Evolutionary conservation across 2,888 invertebrate genomes (phyloP), one percentile per base, ranked within the genome.

Genomic region (Sminthurides aquaticus): DNA sequence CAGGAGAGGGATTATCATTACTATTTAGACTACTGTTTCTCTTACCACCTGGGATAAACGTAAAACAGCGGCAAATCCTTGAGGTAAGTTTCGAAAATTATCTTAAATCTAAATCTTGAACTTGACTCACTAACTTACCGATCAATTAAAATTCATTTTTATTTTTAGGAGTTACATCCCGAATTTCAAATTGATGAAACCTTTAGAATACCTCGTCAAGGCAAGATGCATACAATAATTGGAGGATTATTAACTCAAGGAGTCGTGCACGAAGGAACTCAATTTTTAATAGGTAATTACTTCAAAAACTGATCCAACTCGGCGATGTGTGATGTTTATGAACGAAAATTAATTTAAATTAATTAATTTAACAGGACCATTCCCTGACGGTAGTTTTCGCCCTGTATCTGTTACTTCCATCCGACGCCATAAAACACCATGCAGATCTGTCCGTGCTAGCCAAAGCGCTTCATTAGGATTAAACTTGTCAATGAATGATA

Each of bases 131-230:
- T n/a, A n/a, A n/a, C n/a, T n/a, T n/a, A n/a, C n/a, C n/a, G n/a
- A n/a, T n/a, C n/a, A n/a, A n/a, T n/a, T n/a, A n/a, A n/a, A n/a
- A n/a, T n/a, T n/a, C n/a, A n/a, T n/a, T n/a, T 24, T 28, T 62
- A n/a, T 43, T 34, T 28, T 43, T 18, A 62, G 65, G 58, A 60
- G 27, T 34, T 56, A 73, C 81, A 85, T 0, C 85, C 87, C 70
- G 89, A 89, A 77, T 95, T 95, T 78, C 91, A 96, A 82, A 89
- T 98, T 54, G 97, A 98, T 78, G 96, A 96, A 80, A 91, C 90
- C 15, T 92, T 93, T 73, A 86, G 88, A 76, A 90, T 91, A 20
- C 88, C 88, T 0, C 90, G 89, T 72, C 84, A 88, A 0, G 90
- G 90, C 0, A 88, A 63, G 49, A 58, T 63, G 48, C 63, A 63